A percentile compares a stretch with the other conserved stretches of the same genome.
phyloP scores from a whole-genome alignment of 2,888 invertebrate species.

The Agriopis aurantiaria region DNA sequence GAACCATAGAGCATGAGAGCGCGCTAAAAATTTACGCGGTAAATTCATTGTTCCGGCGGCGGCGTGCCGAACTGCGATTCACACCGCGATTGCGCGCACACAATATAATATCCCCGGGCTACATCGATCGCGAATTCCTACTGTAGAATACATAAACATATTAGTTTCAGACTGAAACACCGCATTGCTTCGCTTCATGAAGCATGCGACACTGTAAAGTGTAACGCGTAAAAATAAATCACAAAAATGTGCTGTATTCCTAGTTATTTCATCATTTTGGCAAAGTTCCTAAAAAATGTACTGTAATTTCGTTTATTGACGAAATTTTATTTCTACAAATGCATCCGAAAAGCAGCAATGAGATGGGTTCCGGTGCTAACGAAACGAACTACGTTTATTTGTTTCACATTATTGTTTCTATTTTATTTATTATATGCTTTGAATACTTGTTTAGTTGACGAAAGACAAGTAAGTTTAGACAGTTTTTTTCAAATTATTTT shows the following conservation, averaged over 20 bases:
- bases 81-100: slow-evolving; percentile 59
- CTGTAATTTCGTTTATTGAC: slow-evolving; percentile 33
- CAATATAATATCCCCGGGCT: slow-evolving; percentile 39
- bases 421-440: slow-evolving; percentile 81
- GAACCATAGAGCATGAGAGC: slow-evolving; percentile 27
- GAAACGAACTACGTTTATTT: slow-evolving; percentile 78
- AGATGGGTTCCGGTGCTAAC: slow-evolving; percentile 75
- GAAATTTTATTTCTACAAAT: slow-evolving; percentile 59
- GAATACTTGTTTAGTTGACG: slow-evolving; percentile 81
- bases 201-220: slow-evolving; percentile 3
- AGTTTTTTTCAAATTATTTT: not conserved
- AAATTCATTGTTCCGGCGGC: slow-evolving; percentile 44
- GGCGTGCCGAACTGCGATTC: slow-evolving; percentile 10
- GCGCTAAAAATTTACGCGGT: slow-evolving; percentile 38
- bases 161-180: slow-evolving; percentile 34
- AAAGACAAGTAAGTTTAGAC: slow-evolving; percentile 65
- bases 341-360: slow-evolving; percentile 74
- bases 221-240: not conserved
- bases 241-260: not conserved
- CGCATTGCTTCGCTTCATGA: slow-evolving; percentile 34
- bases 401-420: slow-evolving; percentile 78
- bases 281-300: slow-evolving; percentile 23
- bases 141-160: slow-evolving; percentile 31
- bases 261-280: not conserved
- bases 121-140: slow-evolving; percentile 50